A percentile compares a stretch with the other conserved stretches of the same genome.
phyloP scores from a whole-genome alignment of 2,113 vertebrate species.

The Oncorhynchus kisutch region DNA sequence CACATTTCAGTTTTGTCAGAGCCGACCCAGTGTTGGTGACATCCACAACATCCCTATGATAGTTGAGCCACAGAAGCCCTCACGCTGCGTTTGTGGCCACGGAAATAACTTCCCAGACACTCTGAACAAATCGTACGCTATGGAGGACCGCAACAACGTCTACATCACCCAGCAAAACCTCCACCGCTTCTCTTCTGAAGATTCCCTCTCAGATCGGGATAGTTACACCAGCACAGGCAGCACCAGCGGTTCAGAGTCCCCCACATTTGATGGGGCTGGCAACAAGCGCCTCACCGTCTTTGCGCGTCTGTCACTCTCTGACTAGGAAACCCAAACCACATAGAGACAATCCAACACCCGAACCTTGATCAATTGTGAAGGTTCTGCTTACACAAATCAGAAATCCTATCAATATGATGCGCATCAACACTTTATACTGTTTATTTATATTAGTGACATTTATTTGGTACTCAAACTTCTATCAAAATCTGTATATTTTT shows the following conservation, averaged over 20 bases:
- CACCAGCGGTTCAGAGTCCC: conserved; percentile 83
- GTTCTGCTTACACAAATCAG: background rate
- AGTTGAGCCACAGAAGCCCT: conserved; percentile 58
- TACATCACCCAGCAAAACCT: conserved; percentile 35
- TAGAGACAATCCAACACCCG: background rate
- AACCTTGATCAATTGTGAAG: background rate
- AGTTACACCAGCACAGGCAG: conserved; percentile 85
- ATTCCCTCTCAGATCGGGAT: conserved; percentile 84
- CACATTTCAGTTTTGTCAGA: conserved; percentile 71
- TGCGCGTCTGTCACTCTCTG: conserved; percentile 84
- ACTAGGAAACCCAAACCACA: conserved; percentile 57
- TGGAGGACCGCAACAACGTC: conserved; percentile 47
- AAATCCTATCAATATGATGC: conserved; percentile 25
- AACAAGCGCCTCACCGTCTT: conserved; percentile 82
- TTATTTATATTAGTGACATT: conserved; percentile 60
- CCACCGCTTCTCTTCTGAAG: conserved; percentile 83
- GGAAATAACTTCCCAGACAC: conserved; percentile 55
- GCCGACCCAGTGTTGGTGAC: conserved; percentile 65
- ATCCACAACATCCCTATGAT: conserved; percentile 70
- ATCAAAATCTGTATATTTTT: conserved; percentile 44
- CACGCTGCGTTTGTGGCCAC: conserved; percentile 76
- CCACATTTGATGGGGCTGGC: conserved; percentile 76
- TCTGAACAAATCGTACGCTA: conserved; percentile 38
- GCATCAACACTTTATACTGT: conserved; percentile 64
- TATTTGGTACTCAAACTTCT: conserved; percentile 39